Conservation (phyloP, 2,888 invertebrate species). For the Ischnus inquisitorius region DNA sequence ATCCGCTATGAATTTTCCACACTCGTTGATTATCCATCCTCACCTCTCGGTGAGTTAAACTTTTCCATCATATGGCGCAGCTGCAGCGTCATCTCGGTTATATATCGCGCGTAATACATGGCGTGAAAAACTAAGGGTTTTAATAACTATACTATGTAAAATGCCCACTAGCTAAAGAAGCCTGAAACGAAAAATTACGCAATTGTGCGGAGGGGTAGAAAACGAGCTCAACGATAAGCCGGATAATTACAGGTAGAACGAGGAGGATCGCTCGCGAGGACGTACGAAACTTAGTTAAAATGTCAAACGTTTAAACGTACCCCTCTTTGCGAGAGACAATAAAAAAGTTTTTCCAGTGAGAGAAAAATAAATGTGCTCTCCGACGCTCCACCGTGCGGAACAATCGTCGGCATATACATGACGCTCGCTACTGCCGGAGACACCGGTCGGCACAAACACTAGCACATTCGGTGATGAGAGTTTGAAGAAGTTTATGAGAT, state of each 20-base stretch:
- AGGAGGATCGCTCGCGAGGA: neutral
- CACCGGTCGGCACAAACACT: constrained; percentile 40
- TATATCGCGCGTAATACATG: too few species aligned
- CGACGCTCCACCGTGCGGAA: constrained; percentile 20
- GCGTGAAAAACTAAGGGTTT: too few species aligned
- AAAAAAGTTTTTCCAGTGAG: constrained; percentile 30
- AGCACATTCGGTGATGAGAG: constrained; percentile 48
- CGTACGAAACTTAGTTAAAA: constrained; percentile 23
- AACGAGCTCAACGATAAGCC: constrained; percentile 7
- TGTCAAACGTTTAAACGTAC: constrained; percentile 38
- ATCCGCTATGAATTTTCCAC: constrained; percentile 1
- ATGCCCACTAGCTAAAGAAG: too few species aligned
- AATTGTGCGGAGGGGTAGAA: neutral
- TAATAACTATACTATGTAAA: too few species aligned
- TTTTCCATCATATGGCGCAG: neutral
- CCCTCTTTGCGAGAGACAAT: constrained; percentile 24
- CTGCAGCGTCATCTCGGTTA: too few species aligned
- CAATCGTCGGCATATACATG: constrained; percentile 39
- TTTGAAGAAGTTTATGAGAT: constrained; percentile 65
- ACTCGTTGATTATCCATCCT: constrained; percentile 1
- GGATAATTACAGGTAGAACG: constrained; percentile 15
- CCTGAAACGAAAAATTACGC: too few species aligned
- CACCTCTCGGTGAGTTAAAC: neutral
- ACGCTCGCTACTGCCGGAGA: constrained; percentile 34
- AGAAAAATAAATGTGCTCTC: constrained; percentile 40